Evolutionary conservation across 35 echinoderm and acorn worm species (phyloP), one percentile per base, ranked within the genome.

Genomic region (Strongylocentrotus purpuratus): DNA sequence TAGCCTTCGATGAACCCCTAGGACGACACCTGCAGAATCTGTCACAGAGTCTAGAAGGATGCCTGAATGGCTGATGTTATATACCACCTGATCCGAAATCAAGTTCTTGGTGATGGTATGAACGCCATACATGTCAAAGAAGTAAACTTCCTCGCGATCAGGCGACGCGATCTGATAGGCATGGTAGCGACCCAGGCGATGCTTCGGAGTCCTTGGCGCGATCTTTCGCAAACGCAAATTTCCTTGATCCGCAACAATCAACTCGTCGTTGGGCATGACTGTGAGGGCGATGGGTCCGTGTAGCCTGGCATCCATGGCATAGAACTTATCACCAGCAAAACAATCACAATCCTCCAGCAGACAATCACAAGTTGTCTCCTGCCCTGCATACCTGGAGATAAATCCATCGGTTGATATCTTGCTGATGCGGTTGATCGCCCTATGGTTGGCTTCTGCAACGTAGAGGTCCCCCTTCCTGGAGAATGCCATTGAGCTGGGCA

Each of bases 221-320:
- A 99, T 87, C 32, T 85, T 95, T 4, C 97, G 98, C n/a, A 99
- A 91, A 87, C 98, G 96, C 10, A 98, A 87, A 86, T 99, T 99
- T 31, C 98, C 96, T 95, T 99, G 98, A 94, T 99, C 98, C 0
- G 97, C 95, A 33, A 99, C 95, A 46, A 96, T 88, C 5, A 99
- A 94, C 31, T 96, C 94, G 25, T 94, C 88, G 71, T 97, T 86
- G 32, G 46, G 50, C 25, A 87, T 47, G 28, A 97, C 95, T 47
- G 97, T 95, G 32, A 99, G 33, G 8, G 97, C 96, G 50, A 97
- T 97, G 0, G 98, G 98, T 12, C 94, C 94, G 50, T 97, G 95
- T 5, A 99, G 94, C 71, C 87, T 96, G 47, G 98, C 96, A 28
- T 98, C 95, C 17, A 95, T 91, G 28, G 97, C 96, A 47, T 94